A percentile compares a stretch with the other conserved stretches of the same genome.
These are phyloP conservation scores for Melanerpes aurifrons DNA, from an alignment of 2,113 vertebrate species.

Conservation along the genomic window DNA sequence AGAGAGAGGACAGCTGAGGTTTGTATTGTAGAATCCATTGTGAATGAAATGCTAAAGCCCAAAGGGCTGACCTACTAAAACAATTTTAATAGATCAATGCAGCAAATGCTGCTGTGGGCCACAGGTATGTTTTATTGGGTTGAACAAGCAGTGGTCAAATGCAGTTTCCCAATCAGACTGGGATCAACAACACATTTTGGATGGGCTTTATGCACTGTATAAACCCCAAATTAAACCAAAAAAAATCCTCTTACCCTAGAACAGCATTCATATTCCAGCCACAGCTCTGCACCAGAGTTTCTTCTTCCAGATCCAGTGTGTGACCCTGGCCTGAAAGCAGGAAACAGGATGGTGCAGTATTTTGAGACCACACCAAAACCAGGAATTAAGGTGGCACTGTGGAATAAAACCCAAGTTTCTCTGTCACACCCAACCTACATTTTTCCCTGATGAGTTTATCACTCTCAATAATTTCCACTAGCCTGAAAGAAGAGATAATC, in stretches of 20 bases:
- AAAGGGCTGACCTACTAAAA: background rate
- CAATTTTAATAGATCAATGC: background rate
- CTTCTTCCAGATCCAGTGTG: background rate
- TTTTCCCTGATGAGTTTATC: conserved; percentile 51
- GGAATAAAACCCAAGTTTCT: background rate
- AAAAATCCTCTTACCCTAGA: conserved; percentile 15
- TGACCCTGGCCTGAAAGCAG: background rate
- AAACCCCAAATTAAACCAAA: background rate
- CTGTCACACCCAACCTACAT: conserved; percentile 29
- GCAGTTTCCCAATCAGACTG: background rate
- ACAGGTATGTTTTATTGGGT: background rate
- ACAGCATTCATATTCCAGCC: background rate
- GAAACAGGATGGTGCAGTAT: background rate
- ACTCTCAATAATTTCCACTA: background rate
- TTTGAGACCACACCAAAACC: background rate
- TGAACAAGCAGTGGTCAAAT: background rate
- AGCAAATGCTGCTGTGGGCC: background rate
- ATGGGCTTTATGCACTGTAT: background rate
- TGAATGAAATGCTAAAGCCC: background rate
- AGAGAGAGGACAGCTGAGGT: background rate
- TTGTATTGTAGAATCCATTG: background rate
- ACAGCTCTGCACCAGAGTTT: background rate
- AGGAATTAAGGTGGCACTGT: background rate
- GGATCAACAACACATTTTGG: background rate
- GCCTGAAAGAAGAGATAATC: conserved; percentile 25